Base-by-base conservation (phyloP, 2,888 invertebrate genomes). In the Agrilus biguttatus region DNA sequence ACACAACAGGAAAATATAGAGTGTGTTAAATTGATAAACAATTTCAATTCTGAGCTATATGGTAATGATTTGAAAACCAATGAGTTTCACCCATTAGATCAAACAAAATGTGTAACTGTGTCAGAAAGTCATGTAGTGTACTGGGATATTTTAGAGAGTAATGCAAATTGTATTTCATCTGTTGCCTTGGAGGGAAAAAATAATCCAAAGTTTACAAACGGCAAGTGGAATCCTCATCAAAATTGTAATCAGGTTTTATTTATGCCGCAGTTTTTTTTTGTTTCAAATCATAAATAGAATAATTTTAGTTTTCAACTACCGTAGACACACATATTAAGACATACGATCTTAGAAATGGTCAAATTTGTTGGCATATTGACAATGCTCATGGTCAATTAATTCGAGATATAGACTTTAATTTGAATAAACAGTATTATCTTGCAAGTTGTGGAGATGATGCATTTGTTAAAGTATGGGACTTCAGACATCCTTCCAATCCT, bases 371-470 rank as follows among this genome's bases (percentile, higher is more conserved):
- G 86, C 72, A 71, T 51, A 83, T 97, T 51, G 84, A 88, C 48
- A 52, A 56, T 42, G 88, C 90, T 3, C 96, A 97, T 66, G 76
- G 81, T 14, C 92, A 95, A 63, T 73, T 89, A 34, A 82, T 90
- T 47, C 72, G 96, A 42, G 91, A 93, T 60, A 64, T 98, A 34
- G 97, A 97, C 66, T 96, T 93, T 60, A 98, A 98, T 68, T 89
- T 93, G n/a, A 97, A 97, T 67, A 86, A 89, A 64, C 95, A 93
- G 57, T 95, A 95, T 59, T 87, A 88, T 51, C 61, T 97, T 48
- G 89, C 88, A 0, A 91, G 87, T 2, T 93, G 90, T 50, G 97
- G 97, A 0, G 97, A 98, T 64, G 97, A 98, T 66, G 93, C 92
- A 0, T 83, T 83, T 39, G 77, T 91, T 13, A 90, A 91, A 61